A percentile compares a stretch with the other conserved stretches of the same genome.
Evolutionary conservation across 2,888 invertebrate genomes (phyloP).

Genomic region (Nemapogon koenigi): DNA sequence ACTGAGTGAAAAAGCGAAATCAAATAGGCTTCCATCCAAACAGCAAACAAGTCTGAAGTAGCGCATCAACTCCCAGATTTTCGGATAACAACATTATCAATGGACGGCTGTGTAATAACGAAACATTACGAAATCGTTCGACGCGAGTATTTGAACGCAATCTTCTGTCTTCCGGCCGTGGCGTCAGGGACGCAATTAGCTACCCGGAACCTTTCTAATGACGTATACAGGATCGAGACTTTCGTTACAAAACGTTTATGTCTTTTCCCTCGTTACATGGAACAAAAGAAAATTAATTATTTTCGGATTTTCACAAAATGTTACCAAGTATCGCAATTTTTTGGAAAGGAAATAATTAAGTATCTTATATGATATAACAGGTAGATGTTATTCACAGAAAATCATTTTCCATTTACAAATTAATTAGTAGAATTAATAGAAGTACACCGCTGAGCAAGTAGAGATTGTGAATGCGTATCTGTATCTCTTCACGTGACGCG

Average conservation of each 20-base stretch:
- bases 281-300: no score
- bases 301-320: background rate
- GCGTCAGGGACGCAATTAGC: slow-evolving; percentile 53
- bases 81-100: slow-evolving; percentile 9
- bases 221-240: slow-evolving; percentile 21
- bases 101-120: slow-evolving; percentile 8
- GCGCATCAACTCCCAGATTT: slow-evolving; percentile 1
- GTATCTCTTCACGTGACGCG: no score
- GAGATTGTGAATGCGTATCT: no score
- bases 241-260: slow-evolving; percentile 1
- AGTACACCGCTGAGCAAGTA: no score
- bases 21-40: no score
- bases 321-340: background rate
- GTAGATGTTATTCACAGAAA: background rate
- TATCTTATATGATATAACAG: background rate
- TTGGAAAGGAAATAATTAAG: background rate
- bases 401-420: background rate
- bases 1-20: no score
- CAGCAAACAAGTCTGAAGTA: background rate
- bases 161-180: slow-evolving; percentile 55
- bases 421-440: background rate
- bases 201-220: slow-evolving; percentile 48
- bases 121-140: slow-evolving; percentile 8
- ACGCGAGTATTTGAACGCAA: slow-evolving; percentile 36
- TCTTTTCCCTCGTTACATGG: slow-evolving; percentile 4